Conservation (phyloP, 2,888 invertebrate species). For the Thereva unica region DNA sequence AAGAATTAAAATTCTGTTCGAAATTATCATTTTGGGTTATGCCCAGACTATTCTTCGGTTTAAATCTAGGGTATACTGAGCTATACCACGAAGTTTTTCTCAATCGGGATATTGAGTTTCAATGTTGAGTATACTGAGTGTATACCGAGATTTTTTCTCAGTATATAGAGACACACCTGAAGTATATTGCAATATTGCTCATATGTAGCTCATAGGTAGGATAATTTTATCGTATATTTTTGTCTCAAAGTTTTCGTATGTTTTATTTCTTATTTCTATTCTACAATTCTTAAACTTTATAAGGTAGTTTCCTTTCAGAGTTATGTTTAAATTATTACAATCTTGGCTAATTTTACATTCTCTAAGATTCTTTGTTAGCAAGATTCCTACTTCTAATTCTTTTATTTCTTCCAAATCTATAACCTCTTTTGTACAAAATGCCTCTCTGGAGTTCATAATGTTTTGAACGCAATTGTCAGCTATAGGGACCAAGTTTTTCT, state of each 20-base stretch:
- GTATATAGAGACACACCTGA: too few species aligned
- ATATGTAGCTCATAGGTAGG: too few species aligned
- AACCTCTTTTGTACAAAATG: neutral
- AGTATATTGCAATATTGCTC: too few species aligned
- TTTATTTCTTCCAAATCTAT: conserved; percentile 2
- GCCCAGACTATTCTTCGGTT: too few species aligned
- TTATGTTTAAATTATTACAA: neutral
- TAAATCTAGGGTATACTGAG: too few species aligned
- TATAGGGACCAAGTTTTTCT: conserved; percentile 5
- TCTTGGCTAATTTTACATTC: neutral
- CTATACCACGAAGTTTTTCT: too few species aligned
- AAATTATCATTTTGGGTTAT: too few species aligned
- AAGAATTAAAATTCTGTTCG: too few species aligned
- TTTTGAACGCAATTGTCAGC: neutral
- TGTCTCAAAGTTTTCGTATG: conserved; percentile 32
- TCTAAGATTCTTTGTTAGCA: neutral
- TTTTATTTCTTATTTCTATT: conserved; percentile 34
- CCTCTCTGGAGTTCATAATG: conserved; percentile 8
- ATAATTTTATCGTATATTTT: conserved; percentile 39
- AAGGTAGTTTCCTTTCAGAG: conserved; percentile 32
- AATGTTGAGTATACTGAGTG: too few species aligned
- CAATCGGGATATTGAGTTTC: too few species aligned
- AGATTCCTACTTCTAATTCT: conserved; percentile 4
- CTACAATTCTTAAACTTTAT: conserved; percentile 40
- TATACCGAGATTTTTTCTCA: too few species aligned